A percentile compares a stretch with the other conserved stretches of the same genome.
phyloP scores from a whole-genome alignment of 2,888 invertebrate species.

The Aleiodes testaceus region DNA sequence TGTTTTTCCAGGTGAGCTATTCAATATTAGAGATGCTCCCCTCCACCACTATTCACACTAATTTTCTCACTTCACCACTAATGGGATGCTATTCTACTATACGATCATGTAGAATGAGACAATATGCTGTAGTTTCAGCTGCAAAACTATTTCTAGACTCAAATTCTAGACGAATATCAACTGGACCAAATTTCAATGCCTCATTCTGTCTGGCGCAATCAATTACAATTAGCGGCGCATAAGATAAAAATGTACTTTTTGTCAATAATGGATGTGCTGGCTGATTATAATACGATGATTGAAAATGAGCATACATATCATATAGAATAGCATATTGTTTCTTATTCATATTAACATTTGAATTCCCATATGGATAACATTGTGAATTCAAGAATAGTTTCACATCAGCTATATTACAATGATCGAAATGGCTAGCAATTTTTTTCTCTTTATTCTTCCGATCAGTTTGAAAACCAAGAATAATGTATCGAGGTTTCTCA shows the following conservation, averaged over 20 bases:
- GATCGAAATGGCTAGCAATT: neutral
- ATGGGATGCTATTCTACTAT: neutral
- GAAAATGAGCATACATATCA: conserved; percentile 1
- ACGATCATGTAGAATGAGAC: neutral
- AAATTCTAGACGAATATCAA: neutral
- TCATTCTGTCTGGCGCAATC: neutral
- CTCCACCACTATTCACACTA: neutral
- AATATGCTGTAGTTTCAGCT: neutral
- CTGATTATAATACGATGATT: neutral
- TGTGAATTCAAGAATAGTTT: neutral
- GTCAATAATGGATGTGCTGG: too few relatives aligned
- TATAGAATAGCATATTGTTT: neutral
- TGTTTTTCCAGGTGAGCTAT: neutral
- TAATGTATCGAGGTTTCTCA: neutral
- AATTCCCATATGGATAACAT: neutral
- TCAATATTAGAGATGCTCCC: neutral
- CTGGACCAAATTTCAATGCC: neutral
- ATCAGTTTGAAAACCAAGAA: conserved; percentile 3
- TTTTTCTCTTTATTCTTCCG: neutral
- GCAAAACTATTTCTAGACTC: neutral
- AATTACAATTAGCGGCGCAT: neutral
- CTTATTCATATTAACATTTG: neutral
- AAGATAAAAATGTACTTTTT: neutral
- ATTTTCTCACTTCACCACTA: too few relatives aligned
- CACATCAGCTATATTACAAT: neutral